Evolutionary conservation across 2,888 invertebrate species (phyloP).

Genomic region (Drosophila longiperda): DNA sequence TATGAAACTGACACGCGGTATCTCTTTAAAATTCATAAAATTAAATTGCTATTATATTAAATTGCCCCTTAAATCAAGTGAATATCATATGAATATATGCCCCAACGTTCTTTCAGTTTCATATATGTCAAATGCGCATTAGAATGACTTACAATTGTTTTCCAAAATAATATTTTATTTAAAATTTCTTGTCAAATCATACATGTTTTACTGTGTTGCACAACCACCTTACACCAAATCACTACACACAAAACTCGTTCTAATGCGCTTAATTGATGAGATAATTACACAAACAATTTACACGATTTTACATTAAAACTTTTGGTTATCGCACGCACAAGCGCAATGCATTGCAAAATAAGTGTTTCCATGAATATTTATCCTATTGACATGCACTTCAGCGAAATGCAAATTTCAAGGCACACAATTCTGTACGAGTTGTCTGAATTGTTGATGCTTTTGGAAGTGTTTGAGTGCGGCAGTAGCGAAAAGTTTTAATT

Average conservation of each 20-base stretch:
- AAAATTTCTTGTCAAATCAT: background rate
- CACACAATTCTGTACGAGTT: conserved; percentile 82
- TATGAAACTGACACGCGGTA: conserved; percentile 56
- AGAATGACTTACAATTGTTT: conserved; percentile 47
- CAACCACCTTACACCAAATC: conserved; percentile 1
- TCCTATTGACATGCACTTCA: conserved; percentile 42
- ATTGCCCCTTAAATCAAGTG: conserved; percentile 29
- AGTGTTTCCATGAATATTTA: conserved; percentile 33
- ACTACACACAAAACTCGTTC: conserved; percentile 59
- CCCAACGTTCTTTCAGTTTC: conserved; percentile 56
- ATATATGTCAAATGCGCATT: conserved; percentile 60
- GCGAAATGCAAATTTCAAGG: conserved; percentile 82
- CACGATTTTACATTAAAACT: conserved; percentile 59
- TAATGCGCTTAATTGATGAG: conserved; percentile 69
- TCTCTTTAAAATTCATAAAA: conserved; percentile 2
- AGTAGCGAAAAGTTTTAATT: conserved; percentile 58
- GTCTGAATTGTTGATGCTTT: conserved; percentile 78
- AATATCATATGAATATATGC: background rate
- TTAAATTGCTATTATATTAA: conserved; percentile 4
- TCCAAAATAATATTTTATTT: conserved; percentile 39
- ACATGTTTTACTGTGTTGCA: conserved; percentile 5
- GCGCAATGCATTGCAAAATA: conserved; percentile 83
- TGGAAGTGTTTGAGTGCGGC: conserved; percentile 78
- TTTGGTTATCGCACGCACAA: conserved; percentile 72
- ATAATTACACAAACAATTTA: conserved; percentile 32